Percentiles rank a stretch among this genome's conserved stretches.
Conservation (phyloP, 2,113 vertebrate species). For the Anas platyrhynchos region DNA sequence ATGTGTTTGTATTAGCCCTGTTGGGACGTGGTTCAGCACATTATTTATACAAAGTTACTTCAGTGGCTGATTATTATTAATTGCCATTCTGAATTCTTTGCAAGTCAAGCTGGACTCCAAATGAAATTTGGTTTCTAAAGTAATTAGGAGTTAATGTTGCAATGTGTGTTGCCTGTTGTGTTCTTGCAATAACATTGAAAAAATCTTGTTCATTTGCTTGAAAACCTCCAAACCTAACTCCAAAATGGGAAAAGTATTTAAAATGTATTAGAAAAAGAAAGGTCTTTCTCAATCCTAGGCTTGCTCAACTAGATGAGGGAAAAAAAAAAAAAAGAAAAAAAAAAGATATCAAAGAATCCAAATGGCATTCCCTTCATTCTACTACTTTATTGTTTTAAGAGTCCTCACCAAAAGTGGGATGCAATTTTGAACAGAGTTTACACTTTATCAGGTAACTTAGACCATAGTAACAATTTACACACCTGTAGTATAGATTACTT, state of each 20-base stretch:
- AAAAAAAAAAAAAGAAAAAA: background rate
- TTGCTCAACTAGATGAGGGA: background rate
- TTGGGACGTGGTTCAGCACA: slow-evolving; percentile 79
- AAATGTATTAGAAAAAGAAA: background rate
- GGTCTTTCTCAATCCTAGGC: accelerated
- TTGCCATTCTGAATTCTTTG: slow-evolving; percentile 77
- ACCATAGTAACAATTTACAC: background rate
- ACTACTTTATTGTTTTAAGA: background rate
- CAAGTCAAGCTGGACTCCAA: slow-evolving; percentile 39
- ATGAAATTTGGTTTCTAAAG: slow-evolving; percentile 46
- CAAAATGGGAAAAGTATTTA: background rate
- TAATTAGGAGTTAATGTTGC: slow-evolving; percentile 54
- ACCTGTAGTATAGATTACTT: background rate
- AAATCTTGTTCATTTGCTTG: background rate
- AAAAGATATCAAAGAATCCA: background rate
- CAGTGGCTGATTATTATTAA: slow-evolving; percentile 85
- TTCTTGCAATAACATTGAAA: background rate
- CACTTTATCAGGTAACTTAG: no score
- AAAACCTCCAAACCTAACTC: background rate
- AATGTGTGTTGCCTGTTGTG: background rate
- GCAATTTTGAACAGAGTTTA: background rate
- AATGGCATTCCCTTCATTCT: background rate
- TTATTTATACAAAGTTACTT: slow-evolving; percentile 80
- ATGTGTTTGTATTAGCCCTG: slow-evolving; percentile 82
- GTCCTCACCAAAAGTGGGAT: background rate